A percentile compares a stretch with the other conserved stretches of the same genome.
Evolutionary conservation across 1,140 invertebrate genomes (phyloP).

Genomic region (Maniola jurtina): DNA sequence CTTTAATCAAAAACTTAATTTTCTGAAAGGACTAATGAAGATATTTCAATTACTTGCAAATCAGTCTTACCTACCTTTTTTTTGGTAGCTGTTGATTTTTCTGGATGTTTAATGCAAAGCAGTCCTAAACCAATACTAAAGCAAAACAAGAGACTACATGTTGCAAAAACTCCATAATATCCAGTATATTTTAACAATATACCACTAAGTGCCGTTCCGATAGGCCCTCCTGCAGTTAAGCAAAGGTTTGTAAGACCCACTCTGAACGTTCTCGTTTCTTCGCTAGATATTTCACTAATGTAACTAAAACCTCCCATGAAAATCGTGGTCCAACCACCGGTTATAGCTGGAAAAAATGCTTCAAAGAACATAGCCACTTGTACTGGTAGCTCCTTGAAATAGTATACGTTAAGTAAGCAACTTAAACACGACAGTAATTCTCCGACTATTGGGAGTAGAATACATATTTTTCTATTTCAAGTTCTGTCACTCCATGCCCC

Average conservation of each 20-base stretch:
- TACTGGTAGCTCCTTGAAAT: slow-evolving; percentile 73
- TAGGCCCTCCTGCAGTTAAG: slow-evolving; percentile 86
- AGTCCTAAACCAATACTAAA: slow-evolving; percentile 85
- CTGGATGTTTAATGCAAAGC: slow-evolving; percentile 81
- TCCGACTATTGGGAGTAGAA: slow-evolving; percentile 77
- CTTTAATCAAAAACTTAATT: too few relatives aligned
- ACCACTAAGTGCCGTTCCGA: slow-evolving; percentile 87
- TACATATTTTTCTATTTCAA: slow-evolving; percentile 79
- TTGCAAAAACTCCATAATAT: slow-evolving; percentile 88
- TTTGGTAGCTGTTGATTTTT: slow-evolving; percentile 49
- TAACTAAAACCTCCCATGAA: slow-evolving; percentile 94
- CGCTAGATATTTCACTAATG: slow-evolving; percentile 91
- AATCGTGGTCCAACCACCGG: slow-evolving; percentile 91
- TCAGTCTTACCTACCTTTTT: slow-evolving; percentile 33
- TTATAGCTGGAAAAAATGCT: slow-evolving; percentile 83
- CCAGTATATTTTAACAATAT: slow-evolving; percentile 84
- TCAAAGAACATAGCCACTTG: slow-evolving; percentile 59
- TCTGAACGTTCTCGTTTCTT: slow-evolving; percentile 87
- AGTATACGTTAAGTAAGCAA: slow-evolving; percentile 75
- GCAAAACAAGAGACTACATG: slow-evolving; percentile 84
- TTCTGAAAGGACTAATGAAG: too few relatives aligned
- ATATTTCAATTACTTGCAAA: too few relatives aligned
- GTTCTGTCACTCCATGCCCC: slow-evolving; percentile 81
- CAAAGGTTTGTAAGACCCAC: slow-evolving; percentile 91
- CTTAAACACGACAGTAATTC: slow-evolving; percentile 70